Percentiles rank a stretch among this genome's conserved stretches.
Evolutionary conservation across 2,113 vertebrate species (phyloP).

Genomic region (Epinephelus moara): DNA sequence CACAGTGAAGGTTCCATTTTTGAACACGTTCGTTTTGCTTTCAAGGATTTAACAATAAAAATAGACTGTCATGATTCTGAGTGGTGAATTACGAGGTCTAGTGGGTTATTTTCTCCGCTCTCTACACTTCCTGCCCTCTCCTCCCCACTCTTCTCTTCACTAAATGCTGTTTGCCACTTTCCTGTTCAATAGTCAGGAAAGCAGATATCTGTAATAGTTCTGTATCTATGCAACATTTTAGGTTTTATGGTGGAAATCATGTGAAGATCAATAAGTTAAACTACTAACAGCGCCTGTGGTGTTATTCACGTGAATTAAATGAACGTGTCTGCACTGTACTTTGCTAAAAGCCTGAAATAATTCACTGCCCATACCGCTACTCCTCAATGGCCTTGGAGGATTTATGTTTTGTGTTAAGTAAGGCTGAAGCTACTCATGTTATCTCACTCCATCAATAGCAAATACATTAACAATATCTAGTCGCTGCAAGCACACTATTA

Average conservation of each 20-base stretch:
- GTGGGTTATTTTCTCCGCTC: conserved; percentile 7
- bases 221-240: background rate
- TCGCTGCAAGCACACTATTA: conserved; percentile 90
- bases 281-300: background rate
- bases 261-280: conserved; percentile 27
- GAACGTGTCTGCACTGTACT: background rate
- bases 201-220: background rate
- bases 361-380: conserved; percentile 41
- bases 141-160: background rate
- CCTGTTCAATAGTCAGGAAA: background rate
- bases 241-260: conserved; percentile 14
- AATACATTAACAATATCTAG: conserved; percentile 92
- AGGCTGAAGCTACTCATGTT: conserved; percentile 91
- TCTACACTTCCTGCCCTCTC: background rate
- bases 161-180: conserved; percentile 3
- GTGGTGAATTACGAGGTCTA: conserved; percentile 19
- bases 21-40: background rate
- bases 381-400: conserved; percentile 84
- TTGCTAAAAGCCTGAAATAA: conserved; percentile 57
- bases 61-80: background rate
- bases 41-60: background rate
- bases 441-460: conserved; percentile 89
- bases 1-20: background rate
- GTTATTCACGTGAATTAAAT: conserved; percentile 23
- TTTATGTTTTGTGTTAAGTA: conserved; percentile 92